Conservation (phyloP, 2,888 invertebrate species). For the Phasia obesa region DNA sequence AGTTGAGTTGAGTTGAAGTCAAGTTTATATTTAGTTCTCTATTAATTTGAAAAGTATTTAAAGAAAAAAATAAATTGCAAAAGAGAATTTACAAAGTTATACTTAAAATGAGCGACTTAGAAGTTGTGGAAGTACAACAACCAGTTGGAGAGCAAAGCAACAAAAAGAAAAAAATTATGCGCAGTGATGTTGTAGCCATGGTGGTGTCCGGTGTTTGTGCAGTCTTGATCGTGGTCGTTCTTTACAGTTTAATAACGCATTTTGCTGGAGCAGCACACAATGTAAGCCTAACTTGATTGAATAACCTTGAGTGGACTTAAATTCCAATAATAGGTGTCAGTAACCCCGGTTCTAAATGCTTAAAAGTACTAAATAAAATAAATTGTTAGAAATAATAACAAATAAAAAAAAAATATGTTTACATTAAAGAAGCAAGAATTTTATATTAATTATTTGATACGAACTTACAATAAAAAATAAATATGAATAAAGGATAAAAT, state of each 20-base stretch:
- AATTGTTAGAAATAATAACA: no score
- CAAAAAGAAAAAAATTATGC: constrained; percentile 38
- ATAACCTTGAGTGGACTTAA: constrained; percentile 8
- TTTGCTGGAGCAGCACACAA: constrained; percentile 47
- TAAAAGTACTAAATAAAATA: background rate
- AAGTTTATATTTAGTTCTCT: no score
- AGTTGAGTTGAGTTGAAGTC: background rate
- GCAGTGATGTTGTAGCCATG: constrained; percentile 60
- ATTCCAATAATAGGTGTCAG: background rate
- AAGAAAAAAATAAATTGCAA: no score
- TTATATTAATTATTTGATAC: no score
- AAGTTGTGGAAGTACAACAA: constrained; percentile 29
- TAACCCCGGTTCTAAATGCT: no score
- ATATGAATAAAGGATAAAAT: no score
- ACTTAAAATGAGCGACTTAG: constrained; percentile 45
- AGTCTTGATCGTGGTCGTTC: constrained; percentile 53
- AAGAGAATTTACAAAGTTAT: background rate
- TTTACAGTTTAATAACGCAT: constrained; percentile 56
- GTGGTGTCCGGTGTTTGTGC: constrained; percentile 54
- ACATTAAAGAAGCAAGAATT: no score
- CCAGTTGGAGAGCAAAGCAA: constrained; percentile 32
- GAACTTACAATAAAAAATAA: no score
- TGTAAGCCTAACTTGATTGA: constrained; percentile 60
- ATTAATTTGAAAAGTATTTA: no score
- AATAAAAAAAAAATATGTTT: no score